Percentiles rank a stretch among this genome's conserved stretches.
Evolutionary conservation across 2,888 invertebrate genomes (phyloP).

Genomic region (Caenorhabditis uteleia): DNA sequence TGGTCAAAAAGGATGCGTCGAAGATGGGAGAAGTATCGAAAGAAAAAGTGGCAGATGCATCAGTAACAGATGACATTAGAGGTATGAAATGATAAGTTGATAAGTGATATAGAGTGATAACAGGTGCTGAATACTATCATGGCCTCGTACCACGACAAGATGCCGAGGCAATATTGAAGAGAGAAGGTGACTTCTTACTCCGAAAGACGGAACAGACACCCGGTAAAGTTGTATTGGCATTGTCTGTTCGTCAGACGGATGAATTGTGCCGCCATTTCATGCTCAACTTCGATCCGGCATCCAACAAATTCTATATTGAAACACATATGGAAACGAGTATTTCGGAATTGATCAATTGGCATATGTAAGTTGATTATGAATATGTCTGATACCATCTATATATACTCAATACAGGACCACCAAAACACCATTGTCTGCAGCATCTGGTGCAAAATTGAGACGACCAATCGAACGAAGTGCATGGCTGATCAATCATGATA

Average conservation of each 20-base stretch:
- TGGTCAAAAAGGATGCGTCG: constrained; percentile 27
- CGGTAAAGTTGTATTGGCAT: constrained; percentile 53
- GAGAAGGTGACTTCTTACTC: constrained; percentile 58
- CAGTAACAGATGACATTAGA: constrained; percentile 55
- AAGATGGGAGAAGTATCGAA: constrained; percentile 34
- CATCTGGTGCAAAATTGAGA: constrained; percentile 39
- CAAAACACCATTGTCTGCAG: constrained; percentile 44
- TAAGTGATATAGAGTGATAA: not conserved
- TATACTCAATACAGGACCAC: constrained; percentile 42
- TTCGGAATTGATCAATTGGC: constrained; percentile 52
- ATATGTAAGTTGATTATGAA: constrained; percentile 36
- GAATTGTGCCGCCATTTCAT: constrained; percentile 52
- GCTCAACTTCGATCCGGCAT: constrained; percentile 44
- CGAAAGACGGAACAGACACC: constrained; percentile 56
- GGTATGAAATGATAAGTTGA: too few relatives aligned
- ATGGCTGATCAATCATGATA: constrained; percentile 61
- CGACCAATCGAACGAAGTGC: constrained; percentile 51
- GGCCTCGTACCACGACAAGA: constrained; percentile 59
- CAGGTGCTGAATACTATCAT: constrained; percentile 60
- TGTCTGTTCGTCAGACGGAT: constrained; percentile 43
- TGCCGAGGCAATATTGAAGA: constrained; percentile 52
- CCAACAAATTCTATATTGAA: constrained; percentile 42
- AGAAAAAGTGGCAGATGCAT: constrained; percentile 26
- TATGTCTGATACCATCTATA: too few relatives aligned
- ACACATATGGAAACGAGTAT: constrained; percentile 49